phyloP scores from a whole-genome alignment of 2,888 invertebrate species.

The Tetranychus piercei region DNA sequence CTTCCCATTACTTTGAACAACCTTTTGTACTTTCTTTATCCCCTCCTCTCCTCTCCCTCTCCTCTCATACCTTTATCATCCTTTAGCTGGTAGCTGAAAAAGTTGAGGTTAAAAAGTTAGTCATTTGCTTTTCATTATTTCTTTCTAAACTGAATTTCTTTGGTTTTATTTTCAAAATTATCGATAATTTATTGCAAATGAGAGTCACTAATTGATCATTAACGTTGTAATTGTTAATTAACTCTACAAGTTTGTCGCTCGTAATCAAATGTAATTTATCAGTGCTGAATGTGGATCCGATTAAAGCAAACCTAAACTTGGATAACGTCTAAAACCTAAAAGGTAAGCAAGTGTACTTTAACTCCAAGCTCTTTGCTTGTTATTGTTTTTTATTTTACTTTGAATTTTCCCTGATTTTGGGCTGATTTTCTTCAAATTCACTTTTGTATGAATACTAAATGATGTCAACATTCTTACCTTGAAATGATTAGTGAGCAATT shows the following conservation, averaged over 20 bases:
- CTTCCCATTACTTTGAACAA: background rate
- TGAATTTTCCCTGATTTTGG: background rate
- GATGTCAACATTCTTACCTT: background rate
- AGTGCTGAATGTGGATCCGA: too few relatives aligned
- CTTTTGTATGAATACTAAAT: background rate
- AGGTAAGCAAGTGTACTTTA: too few relatives aligned
- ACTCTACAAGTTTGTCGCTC: background rate
- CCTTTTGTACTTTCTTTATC: background rate
- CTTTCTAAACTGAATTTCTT: background rate
- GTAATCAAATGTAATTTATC: too few relatives aligned
- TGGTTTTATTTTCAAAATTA: too few relatives aligned
- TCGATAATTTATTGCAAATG: background rate
- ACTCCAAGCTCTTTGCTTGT: too few relatives aligned
- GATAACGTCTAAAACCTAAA: too few relatives aligned
- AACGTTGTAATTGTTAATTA: background rate
- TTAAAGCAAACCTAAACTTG: too few relatives aligned
- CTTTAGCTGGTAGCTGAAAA: background rate
- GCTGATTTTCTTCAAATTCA: background rate
- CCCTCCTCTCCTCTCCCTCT: conserved; percentile 15
- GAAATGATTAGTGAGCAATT: background rate
- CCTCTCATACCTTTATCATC: background rate
- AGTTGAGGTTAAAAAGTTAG: background rate
- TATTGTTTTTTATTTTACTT: background rate
- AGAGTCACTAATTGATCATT: background rate
- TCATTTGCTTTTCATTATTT: background rate